Evolutionary conservation across 2,113 vertebrate species (phyloP).

Genomic region (Gasterosteus nipponicus): DNA sequence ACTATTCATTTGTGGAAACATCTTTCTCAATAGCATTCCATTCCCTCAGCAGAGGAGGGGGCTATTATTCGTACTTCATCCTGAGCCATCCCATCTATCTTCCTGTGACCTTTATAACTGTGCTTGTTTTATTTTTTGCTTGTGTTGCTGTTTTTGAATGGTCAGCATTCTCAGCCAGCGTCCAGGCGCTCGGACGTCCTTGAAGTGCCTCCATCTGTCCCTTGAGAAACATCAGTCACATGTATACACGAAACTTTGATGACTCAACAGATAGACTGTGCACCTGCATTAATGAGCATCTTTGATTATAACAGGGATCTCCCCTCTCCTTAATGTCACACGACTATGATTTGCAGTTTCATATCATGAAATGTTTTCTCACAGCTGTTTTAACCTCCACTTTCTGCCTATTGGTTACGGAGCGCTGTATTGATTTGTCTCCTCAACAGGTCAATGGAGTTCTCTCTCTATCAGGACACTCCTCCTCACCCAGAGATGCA

Average conservation of each 20-base stretch:
- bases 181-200: background rate
- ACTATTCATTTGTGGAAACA: background rate
- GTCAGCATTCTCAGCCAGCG: conserved; percentile 34
- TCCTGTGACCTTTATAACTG: conserved; percentile 27
- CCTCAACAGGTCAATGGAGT: conserved; percentile 85
- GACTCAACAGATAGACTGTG: background rate
- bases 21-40: conserved; percentile 5
- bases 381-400: conserved; percentile 11
- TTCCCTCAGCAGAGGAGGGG: background rate
- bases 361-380: conserved; percentile 1
- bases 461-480: conserved; percentile 86
- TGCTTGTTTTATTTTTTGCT: conserved; percentile 29
- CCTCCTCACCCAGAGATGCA: conserved; percentile 80
- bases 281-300: background rate
- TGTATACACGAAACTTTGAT: background rate
- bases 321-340: background rate
- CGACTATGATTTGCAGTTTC: background rate
- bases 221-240: background rate
- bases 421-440: conserved; percentile 41
- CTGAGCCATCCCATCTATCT: conserved; percentile 30
- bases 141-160: conserved; percentile 19
- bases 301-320: background rate
- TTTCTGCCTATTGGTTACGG: background rate
- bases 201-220: background rate
- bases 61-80: conserved; percentile 20